Conservation (phyloP, 2,888 invertebrate species). For the Netelia melanura region DNA sequence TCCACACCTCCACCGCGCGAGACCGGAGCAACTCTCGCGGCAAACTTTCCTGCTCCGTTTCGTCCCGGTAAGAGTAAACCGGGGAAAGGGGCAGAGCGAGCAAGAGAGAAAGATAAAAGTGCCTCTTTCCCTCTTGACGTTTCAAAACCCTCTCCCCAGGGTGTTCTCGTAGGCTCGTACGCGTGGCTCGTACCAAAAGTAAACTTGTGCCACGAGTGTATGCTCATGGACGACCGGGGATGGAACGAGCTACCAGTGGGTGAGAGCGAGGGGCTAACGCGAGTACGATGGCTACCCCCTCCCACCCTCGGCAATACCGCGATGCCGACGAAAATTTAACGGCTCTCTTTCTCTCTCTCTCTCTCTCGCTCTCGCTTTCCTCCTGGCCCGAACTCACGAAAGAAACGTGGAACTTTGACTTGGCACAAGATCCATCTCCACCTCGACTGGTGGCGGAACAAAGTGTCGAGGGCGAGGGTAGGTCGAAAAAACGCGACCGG, state of each 20-base stretch:
- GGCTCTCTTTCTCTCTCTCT: conserved; percentile 22
- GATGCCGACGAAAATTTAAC: conserved; percentile 72
- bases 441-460: not conserved
- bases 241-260: conserved; percentile 43
- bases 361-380: conserved; percentile 9
- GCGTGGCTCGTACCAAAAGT: conserved; percentile 56
- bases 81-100: not conserved
- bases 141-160: conserved; percentile 43
- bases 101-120: conserved; percentile 46
- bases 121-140: conserved; percentile 48
- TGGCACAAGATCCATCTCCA: conserved; percentile 49
- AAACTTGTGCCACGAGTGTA: conserved; percentile 66
- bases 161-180: conserved; percentile 18
- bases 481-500: conserved; percentile 14
- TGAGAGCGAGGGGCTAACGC: conserved; percentile 74
- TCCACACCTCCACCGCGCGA: conserved; percentile 12
- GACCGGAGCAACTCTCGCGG: conserved; percentile 27
- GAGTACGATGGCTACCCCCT: conserved; percentile 73
- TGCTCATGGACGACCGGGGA: conserved; percentile 32
- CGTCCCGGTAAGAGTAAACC: not conserved
- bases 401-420: conserved; percentile 76
- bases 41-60: conserved; percentile 61
- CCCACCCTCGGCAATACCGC: not conserved
- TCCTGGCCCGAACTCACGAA: conserved; percentile 69
- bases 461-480: not conserved